Base-by-base conservation (phyloP, 2,888 invertebrate genomes). In the Leptinotarsa juncta region DNA sequence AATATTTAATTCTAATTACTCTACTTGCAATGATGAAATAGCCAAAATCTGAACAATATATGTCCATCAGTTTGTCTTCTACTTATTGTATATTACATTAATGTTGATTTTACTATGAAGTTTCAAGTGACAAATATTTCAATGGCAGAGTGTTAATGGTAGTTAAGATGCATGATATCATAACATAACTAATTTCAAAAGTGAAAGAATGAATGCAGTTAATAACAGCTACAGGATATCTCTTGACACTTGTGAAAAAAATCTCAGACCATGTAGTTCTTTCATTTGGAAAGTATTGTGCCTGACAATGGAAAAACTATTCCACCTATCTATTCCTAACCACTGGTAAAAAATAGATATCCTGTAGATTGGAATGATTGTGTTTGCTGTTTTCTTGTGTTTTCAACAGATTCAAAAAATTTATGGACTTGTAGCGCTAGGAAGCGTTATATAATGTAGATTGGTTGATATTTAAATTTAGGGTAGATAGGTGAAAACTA, bases 401-500 rank as follows among this genome's bases (percentile, higher is more conserved):
- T 20, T 53, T 16, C 20, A 60, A 69, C 57, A 69, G 16, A 69
- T 42, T 62, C n/a, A 62, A 16, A 26, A 20, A 60, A 10, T 26
- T 26, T 26, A 60, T 60, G 60, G 60, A 26, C 62, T 32, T 69
- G 69, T 60, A 48, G 49, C 57, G 26, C 32, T 55, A 12, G 32
- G 15, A 69, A 69, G 20, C 20, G 57, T 69, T 55, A 69, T 60
- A 42, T 42, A 42, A 42, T 57, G 26, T 68, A 69, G 62, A 42
- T 62, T 69, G 32, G 7, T 32, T 48, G 57, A 69, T 57, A 57
- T 69, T 69, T 69, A 49, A 60, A 69, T 69, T 69, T 48, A 69
- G 57, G 53, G 20, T 69, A 69, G 69, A 57, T 57, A 69, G 69
- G 69, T 57, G 57, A 57, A 48, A 57, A 69, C 55, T 69, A 69